Evolutionary conservation across 1,140 invertebrate genomes (phyloP), one percentile per base, ranked within the genome.

Genomic region (Lordiphosa mommai): DNA sequence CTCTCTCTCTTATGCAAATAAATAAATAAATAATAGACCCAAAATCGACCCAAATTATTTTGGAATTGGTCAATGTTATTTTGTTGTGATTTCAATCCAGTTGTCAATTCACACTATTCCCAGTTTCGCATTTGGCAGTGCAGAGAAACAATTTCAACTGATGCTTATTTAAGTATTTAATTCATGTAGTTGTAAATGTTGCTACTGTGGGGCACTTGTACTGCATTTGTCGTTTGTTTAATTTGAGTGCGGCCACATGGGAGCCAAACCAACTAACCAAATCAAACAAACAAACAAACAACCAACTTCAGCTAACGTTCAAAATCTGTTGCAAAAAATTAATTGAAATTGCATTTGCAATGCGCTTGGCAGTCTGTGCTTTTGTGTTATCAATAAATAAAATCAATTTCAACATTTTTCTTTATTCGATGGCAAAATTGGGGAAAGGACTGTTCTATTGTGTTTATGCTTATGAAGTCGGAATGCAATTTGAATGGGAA

Each of bases 341-440:
- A 84, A 80, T 80, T 84, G 76, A 84, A 80, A 80, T 72, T 80
- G 71, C 77, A 80, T 84, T 80, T 80, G 48, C 57, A 52, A 63
- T 67, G 40, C 50, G 37, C 57, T 48, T 58, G 30, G 14, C 40
- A 48, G 12, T n/a, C n/a, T 30, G 16, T 49, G 51, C 46, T 69
- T 69, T 70, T 61, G n/a, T n/a, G 56, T 72, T 61, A 70, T 65
- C 74, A 72, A 84, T 80, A 84, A 80, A 84, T 82, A 76, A 74
- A 80, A 80, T 80, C 76, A 82, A 80, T 80, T 82, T 59, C 33
- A 67, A 63, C 20, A 36, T 37, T 66, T 53, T 63, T 23, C 14
- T 32, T 7, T n/a, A n/a, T 43, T 16, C 12, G 27, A 30, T n/a
- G n/a, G n/a, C n/a, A n/a, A n/a, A n/a, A n/a, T n/a, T n/a, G n/a